Base-by-base conservation (phyloP, 2,797 vertebrate genomes). In the Arrhamphus sclerolepis region DNA sequence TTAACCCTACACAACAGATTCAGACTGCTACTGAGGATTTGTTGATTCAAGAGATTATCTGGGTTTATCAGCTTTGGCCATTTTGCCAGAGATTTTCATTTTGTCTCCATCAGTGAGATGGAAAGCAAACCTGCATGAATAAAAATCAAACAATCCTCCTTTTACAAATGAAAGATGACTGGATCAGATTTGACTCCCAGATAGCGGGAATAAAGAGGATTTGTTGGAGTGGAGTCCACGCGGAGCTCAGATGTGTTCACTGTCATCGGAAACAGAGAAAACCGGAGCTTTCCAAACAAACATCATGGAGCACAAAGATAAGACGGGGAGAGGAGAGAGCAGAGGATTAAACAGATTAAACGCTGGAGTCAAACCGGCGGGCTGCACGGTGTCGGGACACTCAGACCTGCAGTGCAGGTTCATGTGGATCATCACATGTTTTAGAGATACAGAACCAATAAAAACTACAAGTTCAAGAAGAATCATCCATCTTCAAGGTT, bases 41-140 rank as follows among this genome's bases (percentile, higher is more conserved):
- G 83, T 84, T 80, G 78, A 84, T 75, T 52, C 5, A 62, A 79
- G 70, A 82, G 83, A 87, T 87, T 87, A 89, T 83, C 72, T 73
- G 75, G 83, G 58, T 84, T 86, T 83, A 87, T 81, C 83, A 78
- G 80, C 71, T 81, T 79, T 79, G 76, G 67, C 59, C 82, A 64
- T 88, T 88, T 88, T 82, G 75, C 67, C 57, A 66, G 54, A 78
- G 79, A 77, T 83, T 72, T 77, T 48, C 46, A 3, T 61, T 57
- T 68, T 70, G 31, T 14, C 38, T 14, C 49, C 31, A 31, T 75
- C 65, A 38, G 59, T 70, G 18, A 17, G 66, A 78, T 54, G 74
- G 62, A 77, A 82, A 83, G 81, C 72, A 86, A 83, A 83, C 74
- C 62, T 54, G 64, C 71, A 56, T 56, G 79, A 75, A 79, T 70